A percentile compares a stretch with the other conserved stretches of the same genome.
phyloP scores from a whole-genome alignment of 2,113 vertebrate genomes.

The Corythornis cristatus region DNA sequence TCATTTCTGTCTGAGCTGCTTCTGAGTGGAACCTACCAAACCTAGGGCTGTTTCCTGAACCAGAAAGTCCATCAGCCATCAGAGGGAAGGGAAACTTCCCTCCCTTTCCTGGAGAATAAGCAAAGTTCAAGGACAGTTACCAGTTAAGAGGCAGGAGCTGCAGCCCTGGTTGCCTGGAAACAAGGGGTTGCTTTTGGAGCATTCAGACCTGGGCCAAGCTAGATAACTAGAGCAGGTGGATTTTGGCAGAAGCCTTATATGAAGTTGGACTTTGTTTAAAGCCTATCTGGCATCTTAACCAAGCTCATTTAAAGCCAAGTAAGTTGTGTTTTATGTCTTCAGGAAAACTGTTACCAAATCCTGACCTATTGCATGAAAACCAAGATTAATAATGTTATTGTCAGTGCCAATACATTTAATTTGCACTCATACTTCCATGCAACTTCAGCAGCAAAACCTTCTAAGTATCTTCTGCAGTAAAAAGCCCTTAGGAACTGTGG shows the following conservation, averaged over 20 bases:
- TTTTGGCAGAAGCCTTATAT: not conserved
- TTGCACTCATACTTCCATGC: not conserved
- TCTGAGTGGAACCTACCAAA: slow-evolving; percentile 13
- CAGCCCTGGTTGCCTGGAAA: slow-evolving; percentile 35
- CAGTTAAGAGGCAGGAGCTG: not conserved
- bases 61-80: slow-evolving; percentile 37
- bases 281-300: not conserved
- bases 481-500: not conserved
- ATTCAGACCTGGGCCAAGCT: not conserved
- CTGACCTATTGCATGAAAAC: not conserved
- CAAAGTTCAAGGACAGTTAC: not conserved
- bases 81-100: slow-evolving; percentile 32
- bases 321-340: not conserved
- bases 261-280: not conserved
- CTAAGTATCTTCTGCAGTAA: not conserved
- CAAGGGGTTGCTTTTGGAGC: not conserved
- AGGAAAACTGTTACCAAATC: not conserved
- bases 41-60: slow-evolving; percentile 36
- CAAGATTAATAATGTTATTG: not conserved
- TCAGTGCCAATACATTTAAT: not conserved
- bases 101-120: slow-evolving; percentile 51
- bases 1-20: not conserved
- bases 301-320: not conserved
- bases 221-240: not conserved
- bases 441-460: not conserved